Conservation (phyloP, 2,888 invertebrate species). For the Clivina fossor region DNA sequence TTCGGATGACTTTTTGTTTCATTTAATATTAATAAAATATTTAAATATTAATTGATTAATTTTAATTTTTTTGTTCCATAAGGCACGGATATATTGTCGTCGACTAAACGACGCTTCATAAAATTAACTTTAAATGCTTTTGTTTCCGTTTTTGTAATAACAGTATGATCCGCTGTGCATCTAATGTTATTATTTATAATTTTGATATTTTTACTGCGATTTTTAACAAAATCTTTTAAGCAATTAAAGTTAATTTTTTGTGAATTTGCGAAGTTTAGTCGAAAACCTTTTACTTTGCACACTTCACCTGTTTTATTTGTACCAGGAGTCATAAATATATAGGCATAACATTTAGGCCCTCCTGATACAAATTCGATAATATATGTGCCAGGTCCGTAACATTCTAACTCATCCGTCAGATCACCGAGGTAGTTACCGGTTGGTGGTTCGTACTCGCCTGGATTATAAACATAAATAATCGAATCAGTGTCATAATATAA, state of each 20-base stretch:
- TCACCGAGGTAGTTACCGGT: slow-evolving; percentile 47
- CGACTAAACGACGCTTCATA: background rate
- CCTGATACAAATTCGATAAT: slow-evolving; percentile 43
- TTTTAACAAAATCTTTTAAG: background rate
- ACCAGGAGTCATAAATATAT: slow-evolving; percentile 36
- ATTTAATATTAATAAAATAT: no score
- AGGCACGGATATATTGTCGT: background rate
- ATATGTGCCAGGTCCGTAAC: slow-evolving; percentile 39
- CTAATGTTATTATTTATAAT: background rate
- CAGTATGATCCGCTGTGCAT: background rate
- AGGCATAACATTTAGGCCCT: slow-evolving; percentile 48
- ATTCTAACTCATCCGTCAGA: slow-evolving; percentile 44
- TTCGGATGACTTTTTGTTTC: no score
- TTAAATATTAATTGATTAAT: no score
- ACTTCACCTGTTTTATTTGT: background rate
- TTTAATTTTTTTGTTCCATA: no score
- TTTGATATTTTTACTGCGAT: background rate
- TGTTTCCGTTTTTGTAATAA: background rate
- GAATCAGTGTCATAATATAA: slow-evolving; percentile 50
- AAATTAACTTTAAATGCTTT: slow-evolving; percentile 1
- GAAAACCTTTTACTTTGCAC: slow-evolving; percentile 23
- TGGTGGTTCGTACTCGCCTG: slow-evolving; percentile 37
- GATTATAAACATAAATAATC: slow-evolving; percentile 41
- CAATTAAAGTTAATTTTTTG: slow-evolving; percentile 29
- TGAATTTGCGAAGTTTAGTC: slow-evolving; percentile 23